Base-by-base conservation (phyloP, 2,113 vertebrate genomes). In the Litocranius walleri region DNA sequence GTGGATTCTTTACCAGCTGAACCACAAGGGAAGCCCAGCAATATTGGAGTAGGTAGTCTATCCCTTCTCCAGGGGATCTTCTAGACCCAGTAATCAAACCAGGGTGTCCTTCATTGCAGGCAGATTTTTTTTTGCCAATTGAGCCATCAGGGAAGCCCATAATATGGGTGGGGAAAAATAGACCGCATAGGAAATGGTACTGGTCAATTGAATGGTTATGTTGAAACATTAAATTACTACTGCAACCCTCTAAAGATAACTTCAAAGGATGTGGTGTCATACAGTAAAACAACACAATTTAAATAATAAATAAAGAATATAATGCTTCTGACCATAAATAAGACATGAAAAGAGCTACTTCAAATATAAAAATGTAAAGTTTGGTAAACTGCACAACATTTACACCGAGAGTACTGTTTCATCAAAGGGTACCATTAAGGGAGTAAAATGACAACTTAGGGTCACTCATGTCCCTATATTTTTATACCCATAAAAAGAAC, bases 1-100 rank as follows among this genome's bases (percentile, higher is more conserved):
- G 67, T 1, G 3, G 67, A 40, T 71, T 71, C 67, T 40, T 71
- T 40, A 71, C 67, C 19, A 71, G 67, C 67, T 23, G 19, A 23
- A 40, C 67, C 67, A 71, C n/a, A 71, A 40, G n/a, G 19, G 67
- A 40, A 40, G 19, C n/a, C 67, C n/a, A 71, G n/a, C 19, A 71
- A 71, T 40, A 71, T 23, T 40, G 67, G n/a, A 71, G 19, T 40
- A 19, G 16, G n/a, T 40, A 40, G 17, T 36, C n/a, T 40, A 71
- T 71, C 64, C 64, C 17, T 71, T 71, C 64, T 71, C 33, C 67
- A 71, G n/a, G n/a, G 67, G n/a, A 71, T 40, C n/a, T 12, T 71
- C n/a, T 21, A 11, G 67, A 71, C 67, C n/a, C n/a, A 71, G n/a
- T n/a, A 71, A 71, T 12, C 0, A 0, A 71, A 40, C 19, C 0